These are phyloP conservation scores for Tribolium madens DNA, from an alignment of 1,140 invertebrate genomes.

Conservation along the genomic window DNA sequence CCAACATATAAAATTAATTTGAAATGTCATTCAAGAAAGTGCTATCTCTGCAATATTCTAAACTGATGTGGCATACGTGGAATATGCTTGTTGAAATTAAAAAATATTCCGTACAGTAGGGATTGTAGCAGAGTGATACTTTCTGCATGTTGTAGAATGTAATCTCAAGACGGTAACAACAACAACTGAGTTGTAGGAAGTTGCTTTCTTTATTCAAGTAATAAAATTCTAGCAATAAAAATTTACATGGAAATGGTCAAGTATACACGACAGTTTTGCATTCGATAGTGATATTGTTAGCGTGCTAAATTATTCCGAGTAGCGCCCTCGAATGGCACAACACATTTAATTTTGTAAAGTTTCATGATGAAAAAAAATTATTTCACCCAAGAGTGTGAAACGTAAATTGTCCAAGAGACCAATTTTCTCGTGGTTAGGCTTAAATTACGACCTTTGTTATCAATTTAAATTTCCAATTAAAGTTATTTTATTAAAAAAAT, in stretches of 20 bases:
- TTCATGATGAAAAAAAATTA: conserved; percentile 23
- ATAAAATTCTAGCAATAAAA: conserved; percentile 38
- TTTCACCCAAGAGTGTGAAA: conserved; percentile 33
- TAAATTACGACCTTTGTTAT: conserved; percentile 26
- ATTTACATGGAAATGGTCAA: conserved; percentile 46
- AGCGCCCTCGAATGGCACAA: conserved; percentile 26
- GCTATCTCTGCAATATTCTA: neutral
- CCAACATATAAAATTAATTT: neutral
- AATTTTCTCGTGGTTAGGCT: conserved; percentile 17
- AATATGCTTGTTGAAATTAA: conserved; percentile 3
- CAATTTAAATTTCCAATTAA: conserved; percentile 22
- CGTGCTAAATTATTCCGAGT: conserved; percentile 38
- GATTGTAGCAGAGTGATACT: neutral
- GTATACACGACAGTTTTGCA: conserved; percentile 43
- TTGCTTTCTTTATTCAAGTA: conserved; percentile 27
- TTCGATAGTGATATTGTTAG: conserved; percentile 35
- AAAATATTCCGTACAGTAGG: neutral
- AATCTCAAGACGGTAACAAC: conserved; percentile 14
- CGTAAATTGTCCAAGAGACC: conserved; percentile 23
- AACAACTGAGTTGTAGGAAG: neutral
- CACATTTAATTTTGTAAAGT: conserved; percentile 38
- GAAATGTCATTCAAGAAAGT: neutral
- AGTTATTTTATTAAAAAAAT: conserved; percentile 18
- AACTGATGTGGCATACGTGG: neutral
- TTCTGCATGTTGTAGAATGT: conserved; percentile 7